Evolutionary conservation across 2,113 vertebrate genomes (phyloP), one percentile per base, ranked within the genome.

Genomic region (Rhabdornis inornatus): DNA sequence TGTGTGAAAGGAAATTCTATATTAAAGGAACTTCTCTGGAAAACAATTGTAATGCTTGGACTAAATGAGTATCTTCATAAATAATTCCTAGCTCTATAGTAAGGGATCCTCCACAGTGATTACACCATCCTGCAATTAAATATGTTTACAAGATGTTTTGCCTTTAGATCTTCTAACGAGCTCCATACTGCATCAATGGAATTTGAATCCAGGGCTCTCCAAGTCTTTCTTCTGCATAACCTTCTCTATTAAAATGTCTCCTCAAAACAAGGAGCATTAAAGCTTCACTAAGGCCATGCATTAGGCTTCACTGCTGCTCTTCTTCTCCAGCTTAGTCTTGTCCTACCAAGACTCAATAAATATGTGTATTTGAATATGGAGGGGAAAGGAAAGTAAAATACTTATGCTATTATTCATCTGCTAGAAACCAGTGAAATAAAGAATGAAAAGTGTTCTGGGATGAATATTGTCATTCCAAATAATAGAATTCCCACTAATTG

Each of bases 101-200:
- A 80, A 92, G 68, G 66, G 47, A 92, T 94, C 88, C 52, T 96
- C 76, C 63, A 65, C 87, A 83, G 49, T 61, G 82, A 95, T 92
- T 90, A 72, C 7, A 11, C 64, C 74, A 87, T 79, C 57, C 63
- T 95, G 72, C 86, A 94, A 87, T 84, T 94, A 95, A 97, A 71
- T 91, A 83, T 69, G 76, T 92, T 95, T 82, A 76, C 86, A 94
- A 49, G 72, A 70, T 83, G 40, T 83, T 79, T 94, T 83, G 65
- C 80, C 52, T 72, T 92, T 76, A 72, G 86, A 82, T 92, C 89
- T 66, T 90, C 85, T 96, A 85, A 87, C 17, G 7, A 97, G 74
- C 71, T 94, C 87, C 84, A 78, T 90, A 63, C 53, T 75, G 45
- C 68, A 65, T 68, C 69, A 40, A 37, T 11, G 25, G 33, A 57